Evolutionary conservation across 2,113 vertebrate genomes (phyloP), one percentile per base, ranked within the genome.

Genomic region (Speoplatyrhinus poulsoni): DNA sequence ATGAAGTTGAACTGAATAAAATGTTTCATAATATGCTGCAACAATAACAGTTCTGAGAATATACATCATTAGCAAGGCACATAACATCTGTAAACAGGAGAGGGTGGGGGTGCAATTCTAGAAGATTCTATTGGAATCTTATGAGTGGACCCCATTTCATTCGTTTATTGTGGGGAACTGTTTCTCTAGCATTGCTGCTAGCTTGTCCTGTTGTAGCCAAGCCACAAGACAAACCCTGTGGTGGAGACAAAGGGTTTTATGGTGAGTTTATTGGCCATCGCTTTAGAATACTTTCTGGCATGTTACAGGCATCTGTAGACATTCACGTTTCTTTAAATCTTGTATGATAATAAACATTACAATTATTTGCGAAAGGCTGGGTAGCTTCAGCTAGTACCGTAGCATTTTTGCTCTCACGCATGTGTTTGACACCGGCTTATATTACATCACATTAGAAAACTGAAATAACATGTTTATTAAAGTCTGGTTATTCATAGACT

Each of bases 121-220:
- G 89, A 91, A 88, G 83, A 85, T 91, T 90, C 88, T 87, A 63
- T 73, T 69, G 85, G 70, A 87, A 85, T 88, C 84, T 82, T 68
- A 62, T 47, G 69, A 85, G 75, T 83, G 80, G 81, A 89, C 85
- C 85, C 86, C 87, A 12, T 81, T 86, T 87, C 82, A 76, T 62
- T 75, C 33, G 69, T 77, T 84, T 79, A 85, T 82, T 87, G 80
- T 75, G 82, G 79, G 76, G 76, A 69, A 65, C 65, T 72, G 65
- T 60, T 66, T 72, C 46, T 73, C 82, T 77, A 81, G 79, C 55
- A 26, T 26, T 69, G 63, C 26, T 7, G 53, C 50, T 80, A 81
- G 77, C 81, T 49, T 66, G 41, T 69, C 59, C 72, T 48, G 70
- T 66, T 47, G 71, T n/a, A 58, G 74, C 16, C 36, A 47, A 83